phyloP scores from a whole-genome alignment of 1,140 invertebrate genomes.

The Vanessa tameamea region DNA sequence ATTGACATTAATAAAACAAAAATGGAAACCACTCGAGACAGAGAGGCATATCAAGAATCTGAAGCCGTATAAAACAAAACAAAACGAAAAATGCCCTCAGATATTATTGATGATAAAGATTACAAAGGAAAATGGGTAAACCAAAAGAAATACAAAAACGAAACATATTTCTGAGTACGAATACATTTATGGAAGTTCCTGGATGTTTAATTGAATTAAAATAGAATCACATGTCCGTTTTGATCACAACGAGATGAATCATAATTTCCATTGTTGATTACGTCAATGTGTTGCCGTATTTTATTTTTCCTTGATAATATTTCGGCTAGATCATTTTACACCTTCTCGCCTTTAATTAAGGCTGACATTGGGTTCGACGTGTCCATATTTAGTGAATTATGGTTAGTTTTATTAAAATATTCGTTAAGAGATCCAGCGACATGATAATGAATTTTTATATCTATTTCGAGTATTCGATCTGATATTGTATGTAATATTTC shows the following conservation, averaged over 20 bases:
- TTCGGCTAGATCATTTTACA: conserved; percentile 13
- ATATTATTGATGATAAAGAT: conserved; percentile 39
- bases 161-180: conserved; percentile 52
- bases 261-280: conserved; percentile 54
- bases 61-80: conserved; percentile 27
- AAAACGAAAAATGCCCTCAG: conserved; percentile 32
- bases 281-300: conserved; percentile 46
- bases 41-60: conserved; percentile 38
- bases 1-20: conserved; percentile 47
- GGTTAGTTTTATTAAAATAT: conserved; percentile 65
- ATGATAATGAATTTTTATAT: conserved; percentile 63
- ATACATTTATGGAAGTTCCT: conserved; percentile 64
- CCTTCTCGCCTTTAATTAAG: conserved; percentile 29
- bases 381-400: background rate
- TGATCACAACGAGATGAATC: conserved; percentile 66
- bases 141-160: conserved; percentile 34
- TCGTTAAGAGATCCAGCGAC: conserved; percentile 58
- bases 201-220: conserved; percentile 74
- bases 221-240: conserved; percentile 68
- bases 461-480: conserved; percentile 56
- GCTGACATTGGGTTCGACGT: background rate
- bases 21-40: conserved; percentile 41
- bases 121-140: conserved; percentile 44
- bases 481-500: conserved; percentile 61
- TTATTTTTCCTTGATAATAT: conserved; percentile 6